phyloP scores from a whole-genome alignment of 2,797 vertebrate species.

The Sorex maritimensis region DNA sequence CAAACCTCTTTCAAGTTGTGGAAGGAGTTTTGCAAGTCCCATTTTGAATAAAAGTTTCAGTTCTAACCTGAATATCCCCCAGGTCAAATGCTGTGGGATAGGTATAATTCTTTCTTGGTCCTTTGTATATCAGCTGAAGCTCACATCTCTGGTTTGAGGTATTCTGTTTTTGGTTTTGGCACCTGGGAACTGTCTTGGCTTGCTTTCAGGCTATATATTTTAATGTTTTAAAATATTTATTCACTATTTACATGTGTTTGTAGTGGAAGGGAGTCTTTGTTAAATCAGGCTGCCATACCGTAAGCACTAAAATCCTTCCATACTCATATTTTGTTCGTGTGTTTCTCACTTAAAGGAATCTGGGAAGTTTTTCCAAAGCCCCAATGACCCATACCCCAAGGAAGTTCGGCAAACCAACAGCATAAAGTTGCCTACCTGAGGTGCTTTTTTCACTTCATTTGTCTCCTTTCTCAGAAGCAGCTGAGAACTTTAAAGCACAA shows the following conservation, averaged over 20 bases:
- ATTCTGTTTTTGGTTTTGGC: slow-evolving; percentile 65
- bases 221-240: slow-evolving; percentile 60
- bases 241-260: not conserved
- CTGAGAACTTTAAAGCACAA: not conserved
- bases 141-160: slow-evolving; percentile 58
- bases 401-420: slow-evolving; percentile 1
- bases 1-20: not conserved
- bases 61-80: not conserved
- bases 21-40: slow-evolving; percentile 5
- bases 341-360: slow-evolving; percentile 26
- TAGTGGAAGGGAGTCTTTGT: not conserved
- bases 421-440: not conserved
- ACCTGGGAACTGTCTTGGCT: slow-evolving; percentile 26
- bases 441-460: slow-evolving; percentile 58
- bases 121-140: not conserved
- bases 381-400: not conserved
- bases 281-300: not conserved
- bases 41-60: slow-evolving; percentile 20
- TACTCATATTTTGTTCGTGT: not conserved
- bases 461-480: slow-evolving; percentile 51
- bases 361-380: not conserved
- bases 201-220: slow-evolving; percentile 59
- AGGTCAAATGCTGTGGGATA: not conserved
- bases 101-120: slow-evolving; percentile 9
- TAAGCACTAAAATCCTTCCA: not conserved